Percentiles rank a stretch among this genome's conserved stretches.
Evolutionary conservation across 2,888 invertebrate genomes (phyloP).

Genomic region (Microdon myrmicae): DNA sequence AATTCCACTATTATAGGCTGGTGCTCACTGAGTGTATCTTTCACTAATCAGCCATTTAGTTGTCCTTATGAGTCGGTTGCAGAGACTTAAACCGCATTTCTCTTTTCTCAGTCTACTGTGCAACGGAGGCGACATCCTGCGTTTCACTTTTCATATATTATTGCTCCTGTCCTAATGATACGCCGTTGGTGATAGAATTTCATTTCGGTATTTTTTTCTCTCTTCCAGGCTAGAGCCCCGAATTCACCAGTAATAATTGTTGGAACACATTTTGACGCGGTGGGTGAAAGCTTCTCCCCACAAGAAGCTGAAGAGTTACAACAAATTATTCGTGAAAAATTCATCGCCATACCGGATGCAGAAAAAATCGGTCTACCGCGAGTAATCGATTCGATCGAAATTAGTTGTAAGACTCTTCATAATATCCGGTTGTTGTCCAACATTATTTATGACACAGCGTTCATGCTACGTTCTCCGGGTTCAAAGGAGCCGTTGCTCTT

Average conservation of each 20-base stretch:
- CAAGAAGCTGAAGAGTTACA: slow-evolving; percentile 79
- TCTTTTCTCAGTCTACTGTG: no score
- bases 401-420: slow-evolving; percentile 85
- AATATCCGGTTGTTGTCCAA: slow-evolving; percentile 91
- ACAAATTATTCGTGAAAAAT: slow-evolving; percentile 84
- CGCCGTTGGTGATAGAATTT: no score
- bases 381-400: slow-evolving; percentile 92
- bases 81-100: no score
- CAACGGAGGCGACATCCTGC: no score
- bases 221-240: slow-evolving; percentile 81
- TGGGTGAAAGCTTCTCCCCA: slow-evolving; percentile 67
- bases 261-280: slow-evolving; percentile 94
- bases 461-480: slow-evolving; percentile 88
- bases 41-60: no score
- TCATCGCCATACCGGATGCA: slow-evolving; percentile 93
- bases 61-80: no score
- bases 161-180: no score
- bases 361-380: slow-evolving; percentile 95
- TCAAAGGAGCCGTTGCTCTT: slow-evolving; percentile 91
- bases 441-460: slow-evolving; percentile 92
- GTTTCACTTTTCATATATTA: no score
- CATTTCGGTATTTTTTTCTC: background rate
- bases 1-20: no score
- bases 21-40: no score
- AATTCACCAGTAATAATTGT: slow-evolving; percentile 96